Conservation (phyloP, 2,113 vertebrate species). For the Misgurnus mizolepis region DNA sequence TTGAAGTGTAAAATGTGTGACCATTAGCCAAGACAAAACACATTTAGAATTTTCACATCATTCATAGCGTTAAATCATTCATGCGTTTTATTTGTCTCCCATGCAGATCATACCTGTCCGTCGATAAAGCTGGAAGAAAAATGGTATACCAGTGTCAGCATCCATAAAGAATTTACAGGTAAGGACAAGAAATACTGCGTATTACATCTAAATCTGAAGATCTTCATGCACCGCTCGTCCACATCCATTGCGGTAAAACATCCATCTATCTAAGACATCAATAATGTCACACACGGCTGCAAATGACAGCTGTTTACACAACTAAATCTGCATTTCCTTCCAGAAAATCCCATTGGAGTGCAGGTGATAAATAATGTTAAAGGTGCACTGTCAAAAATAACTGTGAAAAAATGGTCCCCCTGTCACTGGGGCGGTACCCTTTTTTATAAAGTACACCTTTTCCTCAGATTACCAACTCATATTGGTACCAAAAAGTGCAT, state of each 20-base stretch:
- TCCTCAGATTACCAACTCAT: too few relatives aligned
- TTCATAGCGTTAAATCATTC: not conserved
- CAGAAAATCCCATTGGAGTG: not conserved
- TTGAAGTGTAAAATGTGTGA: too few relatives aligned
- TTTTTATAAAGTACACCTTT: too few relatives aligned
- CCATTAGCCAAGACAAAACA: not conserved
- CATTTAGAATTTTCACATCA: not conserved
- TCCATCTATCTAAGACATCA: conserved; percentile 13
- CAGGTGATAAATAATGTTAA: not conserved
- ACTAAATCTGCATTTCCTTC: conserved; percentile 23
- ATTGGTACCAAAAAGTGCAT: too few relatives aligned
- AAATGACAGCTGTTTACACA: conserved; percentile 14
- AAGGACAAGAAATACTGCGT: conserved; percentile 48
- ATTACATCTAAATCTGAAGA: not conserved
- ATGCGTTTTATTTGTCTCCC: conserved; percentile 23
- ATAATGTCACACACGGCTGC: conserved; percentile 9
- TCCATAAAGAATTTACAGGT: conserved; percentile 81
- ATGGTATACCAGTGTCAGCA: conserved; percentile 71
- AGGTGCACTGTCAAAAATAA: not conserved
- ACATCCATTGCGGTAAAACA: not conserved
- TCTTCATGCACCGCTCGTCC: not conserved
- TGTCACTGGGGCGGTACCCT: too few relatives aligned
- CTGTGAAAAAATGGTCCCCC: too few relatives aligned
- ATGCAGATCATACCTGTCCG: conserved; percentile 77
- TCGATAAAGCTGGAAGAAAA: conserved; percentile 72